Conservation (phyloP, 2,797 vertebrate species). For the Notolabrus celidotus region DNA sequence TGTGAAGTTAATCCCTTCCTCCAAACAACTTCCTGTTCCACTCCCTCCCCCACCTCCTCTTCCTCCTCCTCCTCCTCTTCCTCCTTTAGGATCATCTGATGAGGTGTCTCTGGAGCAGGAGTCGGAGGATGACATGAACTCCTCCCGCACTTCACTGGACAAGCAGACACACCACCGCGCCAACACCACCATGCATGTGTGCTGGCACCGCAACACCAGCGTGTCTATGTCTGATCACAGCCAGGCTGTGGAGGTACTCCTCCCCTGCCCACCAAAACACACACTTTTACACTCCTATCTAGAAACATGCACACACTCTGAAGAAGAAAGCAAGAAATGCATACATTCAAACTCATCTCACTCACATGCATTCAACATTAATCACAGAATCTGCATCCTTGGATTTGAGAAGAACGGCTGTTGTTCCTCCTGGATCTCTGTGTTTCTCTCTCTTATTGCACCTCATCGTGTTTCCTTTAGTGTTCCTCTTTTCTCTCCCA, state of each 20-base stretch:
- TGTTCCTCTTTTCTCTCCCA: not conserved
- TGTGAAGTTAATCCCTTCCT: slow-evolving; percentile 51
- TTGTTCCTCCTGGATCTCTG: not conserved
- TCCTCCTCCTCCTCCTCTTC: not conserved
- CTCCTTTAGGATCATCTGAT: slow-evolving; percentile 88
- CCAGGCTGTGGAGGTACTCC: slow-evolving; percentile 93
- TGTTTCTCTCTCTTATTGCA: slow-evolving; percentile 17
- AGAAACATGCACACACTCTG: not conserved
- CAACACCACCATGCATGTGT: slow-evolving; percentile 96
- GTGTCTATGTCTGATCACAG: slow-evolving; percentile 96
- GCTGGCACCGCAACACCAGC: slow-evolving; percentile 97
- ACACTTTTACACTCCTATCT: not conserved
- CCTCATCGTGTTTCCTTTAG: slow-evolving; percentile 2
- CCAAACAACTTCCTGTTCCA: slow-evolving; percentile 48
- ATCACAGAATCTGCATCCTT: no score
- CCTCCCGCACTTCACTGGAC: slow-evolving; percentile 88
- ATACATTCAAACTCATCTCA: no score
- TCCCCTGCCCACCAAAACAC: slow-evolving; percentile 38
- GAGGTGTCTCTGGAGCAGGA: slow-evolving; percentile 93
- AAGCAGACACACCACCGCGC: slow-evolving; percentile 92
- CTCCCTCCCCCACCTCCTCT: slow-evolving; percentile 14
- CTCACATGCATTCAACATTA: not conserved
- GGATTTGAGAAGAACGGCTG: no score
- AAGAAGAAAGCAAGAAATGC: not conserved
- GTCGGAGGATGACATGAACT: slow-evolving; percentile 90